phyloP scores from a whole-genome alignment of 30 jellyfish, hydroid and myxozoan species.

The Aurelia aurita complex sp. Pacific region DNA sequence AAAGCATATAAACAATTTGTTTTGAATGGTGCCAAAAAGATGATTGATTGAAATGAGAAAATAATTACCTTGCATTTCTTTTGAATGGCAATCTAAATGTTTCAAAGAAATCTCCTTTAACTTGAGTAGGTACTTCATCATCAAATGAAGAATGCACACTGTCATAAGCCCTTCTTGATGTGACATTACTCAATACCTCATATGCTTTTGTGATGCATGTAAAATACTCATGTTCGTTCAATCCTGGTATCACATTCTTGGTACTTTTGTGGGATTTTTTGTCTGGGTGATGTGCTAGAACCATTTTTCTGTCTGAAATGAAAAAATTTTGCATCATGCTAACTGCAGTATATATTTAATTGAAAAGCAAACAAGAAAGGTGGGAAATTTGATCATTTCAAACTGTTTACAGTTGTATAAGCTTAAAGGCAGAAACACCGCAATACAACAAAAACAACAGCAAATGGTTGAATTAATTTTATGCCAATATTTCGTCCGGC shows the following conservation, averaged over 20 bases:
- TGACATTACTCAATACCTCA: conserved; percentile 72
- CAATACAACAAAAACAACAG: too few relatives aligned
- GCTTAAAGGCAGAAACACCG: too few relatives aligned
- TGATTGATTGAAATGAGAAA: not conserved
- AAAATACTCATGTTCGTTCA: conserved; percentile 89
- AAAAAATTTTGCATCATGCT: not conserved
- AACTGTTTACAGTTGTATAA: too few relatives aligned
- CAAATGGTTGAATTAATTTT: too few relatives aligned
- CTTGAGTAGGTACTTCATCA: conserved; percentile 78
- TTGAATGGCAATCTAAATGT: conserved; percentile 51
- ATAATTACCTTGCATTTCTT: conserved; percentile 77
- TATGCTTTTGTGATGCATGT: conserved; percentile 94
- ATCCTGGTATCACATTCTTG: conserved; percentile 62
- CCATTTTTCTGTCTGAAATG: conserved; percentile 82
- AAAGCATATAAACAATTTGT: too few relatives aligned
- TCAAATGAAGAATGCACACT: conserved; percentile 86
- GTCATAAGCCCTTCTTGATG: conserved; percentile 91
- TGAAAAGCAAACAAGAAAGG: too few relatives aligned
- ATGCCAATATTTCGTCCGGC: too few relatives aligned
- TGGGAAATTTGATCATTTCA: too few relatives aligned
- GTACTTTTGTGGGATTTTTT: conserved; percentile 49
- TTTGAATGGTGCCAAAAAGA: too few relatives aligned
- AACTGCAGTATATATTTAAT: too few relatives aligned
- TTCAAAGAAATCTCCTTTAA: conserved; percentile 87
- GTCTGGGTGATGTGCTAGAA: conserved; percentile 93